Base-by-base conservation (phyloP, 1,140 invertebrate species). In the Lepeophtheirus salmonis region DNA sequence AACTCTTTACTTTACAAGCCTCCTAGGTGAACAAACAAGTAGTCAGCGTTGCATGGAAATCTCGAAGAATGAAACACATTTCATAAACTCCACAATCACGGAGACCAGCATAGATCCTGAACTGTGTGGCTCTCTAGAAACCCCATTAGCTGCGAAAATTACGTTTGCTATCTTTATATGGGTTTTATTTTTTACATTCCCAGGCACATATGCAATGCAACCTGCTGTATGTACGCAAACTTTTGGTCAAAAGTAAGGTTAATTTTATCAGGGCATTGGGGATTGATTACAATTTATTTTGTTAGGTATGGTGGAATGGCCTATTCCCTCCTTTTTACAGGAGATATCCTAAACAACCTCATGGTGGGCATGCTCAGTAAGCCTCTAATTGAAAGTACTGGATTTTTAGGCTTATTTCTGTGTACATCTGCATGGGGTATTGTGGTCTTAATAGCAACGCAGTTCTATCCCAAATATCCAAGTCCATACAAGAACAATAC, bases 151-250 rank as follows among this genome's bases (percentile, higher is more conserved):
- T 13, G 3, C 20, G 3, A 52, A 20, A 18, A 52, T 52, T 10
- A 4, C 21, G 16, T 55, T 55, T 24, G 20, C 17, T 12, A 21
- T 23, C 53, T 55, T 12, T 3, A 25, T 55, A 6, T 21, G 53
- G 53, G 16, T 10, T 12, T 6, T 55, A 4, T 55, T 18, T 17
- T 55, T 55, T 23, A 55, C 53, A 23, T 55, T 55, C 24, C 24
- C 53, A 12, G 53, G 53, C 12, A 55, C 53, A 4, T 55, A 16
- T 24, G 12, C 53, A 18, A 55, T 22, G 10, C 20, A 23, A 16
- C 53, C 53, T 6, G 53, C 53, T 4, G 53, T 55, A 16, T 18
- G 16, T 21, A 55, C 53, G 12, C 53, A 55, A 41, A 41, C 30
- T 41, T 41, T 41, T 41, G 30, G 30, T 10, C 30, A 41, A 41